phyloP scores from a whole-genome alignment of 2,113 vertebrate species.

The Himantopus leucocephalus region DNA sequence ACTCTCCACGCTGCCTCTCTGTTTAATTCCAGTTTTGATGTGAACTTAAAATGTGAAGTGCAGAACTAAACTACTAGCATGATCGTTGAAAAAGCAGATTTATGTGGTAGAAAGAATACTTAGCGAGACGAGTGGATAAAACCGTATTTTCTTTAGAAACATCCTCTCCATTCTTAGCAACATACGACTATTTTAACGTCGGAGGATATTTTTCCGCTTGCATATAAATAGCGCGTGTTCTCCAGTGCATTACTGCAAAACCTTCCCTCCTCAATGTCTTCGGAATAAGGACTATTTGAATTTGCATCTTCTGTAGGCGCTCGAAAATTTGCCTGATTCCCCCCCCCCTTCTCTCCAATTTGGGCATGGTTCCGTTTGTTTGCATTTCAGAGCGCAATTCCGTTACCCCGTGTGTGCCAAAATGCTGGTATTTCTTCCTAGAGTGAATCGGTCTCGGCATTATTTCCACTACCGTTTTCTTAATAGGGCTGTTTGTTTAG shows the following conservation, averaged over 20 bases:
- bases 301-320: neutral
- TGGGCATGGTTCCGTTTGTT: neutral
- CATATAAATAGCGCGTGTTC: neutral
- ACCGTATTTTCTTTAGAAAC: neutral
- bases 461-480: neutral
- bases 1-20: conserved; percentile 55
- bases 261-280: neutral
- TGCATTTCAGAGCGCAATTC: conserved; percentile 14
- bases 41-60: conserved; percentile 66
- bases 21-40: conserved; percentile 75
- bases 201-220: neutral
- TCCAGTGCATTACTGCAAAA: neutral
- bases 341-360: neutral
- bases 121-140: neutral
- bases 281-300: neutral
- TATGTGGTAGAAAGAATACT: conserved; percentile 42
- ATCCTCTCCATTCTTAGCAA: neutral
- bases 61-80: conserved; percentile 56
- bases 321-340: neutral
- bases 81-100: conserved; percentile 48
- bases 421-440: neutral
- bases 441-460: neutral
- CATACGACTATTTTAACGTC: neutral
- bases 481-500: neutral
- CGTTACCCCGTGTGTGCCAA: neutral